Percentiles rank a stretch among this genome's conserved stretches.
Conservation (phyloP, 2,888 invertebrate genomes). For the Carabus problematicus region DNA sequence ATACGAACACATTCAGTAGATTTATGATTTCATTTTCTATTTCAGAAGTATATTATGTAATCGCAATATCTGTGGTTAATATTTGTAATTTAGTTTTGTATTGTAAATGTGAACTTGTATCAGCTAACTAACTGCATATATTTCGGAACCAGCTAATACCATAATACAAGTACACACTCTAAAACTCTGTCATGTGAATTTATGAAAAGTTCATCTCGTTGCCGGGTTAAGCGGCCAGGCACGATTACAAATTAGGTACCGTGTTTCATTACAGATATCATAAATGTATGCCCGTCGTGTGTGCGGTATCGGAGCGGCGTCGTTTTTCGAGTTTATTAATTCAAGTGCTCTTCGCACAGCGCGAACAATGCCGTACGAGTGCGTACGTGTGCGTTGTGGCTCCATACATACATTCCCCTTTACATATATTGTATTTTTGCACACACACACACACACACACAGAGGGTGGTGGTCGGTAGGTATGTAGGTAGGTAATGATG, state of each 20-base stretch:
- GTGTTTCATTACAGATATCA: slow-evolving; percentile 41
- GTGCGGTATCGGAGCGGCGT: slow-evolving; percentile 19
- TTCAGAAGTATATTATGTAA: neutral
- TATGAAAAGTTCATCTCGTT: slow-evolving; percentile 23
- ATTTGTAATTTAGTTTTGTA: slow-evolving; percentile 17
- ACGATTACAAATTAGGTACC: slow-evolving; percentile 33
- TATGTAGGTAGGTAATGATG: too few relatives aligned
- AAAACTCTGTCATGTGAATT: slow-evolving; percentile 21
- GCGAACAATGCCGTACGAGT: slow-evolving; percentile 35
- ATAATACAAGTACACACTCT: neutral
- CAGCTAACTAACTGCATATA: too few relatives aligned
- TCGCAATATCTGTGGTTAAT: slow-evolving; percentile 7
- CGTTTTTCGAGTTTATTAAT: slow-evolving; percentile 40
- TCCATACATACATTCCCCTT: too few relatives aligned
- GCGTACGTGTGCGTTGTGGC: slow-evolving; percentile 21
- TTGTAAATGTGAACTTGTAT: too few relatives aligned
- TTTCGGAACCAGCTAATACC: too few relatives aligned
- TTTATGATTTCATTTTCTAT: slow-evolving; percentile 13
- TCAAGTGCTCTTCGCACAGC: slow-evolving; percentile 34
- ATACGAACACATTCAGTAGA: slow-evolving; percentile 4
- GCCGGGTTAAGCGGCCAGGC: slow-evolving; percentile 3
- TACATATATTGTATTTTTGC: too few relatives aligned
- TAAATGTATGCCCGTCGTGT: slow-evolving; percentile 30
- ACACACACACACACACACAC: too few relatives aligned
- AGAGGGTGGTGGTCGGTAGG: too few relatives aligned